Conservation (phyloP, 2,888 invertebrate genomes). For the Epinotia bilunana region DNA sequence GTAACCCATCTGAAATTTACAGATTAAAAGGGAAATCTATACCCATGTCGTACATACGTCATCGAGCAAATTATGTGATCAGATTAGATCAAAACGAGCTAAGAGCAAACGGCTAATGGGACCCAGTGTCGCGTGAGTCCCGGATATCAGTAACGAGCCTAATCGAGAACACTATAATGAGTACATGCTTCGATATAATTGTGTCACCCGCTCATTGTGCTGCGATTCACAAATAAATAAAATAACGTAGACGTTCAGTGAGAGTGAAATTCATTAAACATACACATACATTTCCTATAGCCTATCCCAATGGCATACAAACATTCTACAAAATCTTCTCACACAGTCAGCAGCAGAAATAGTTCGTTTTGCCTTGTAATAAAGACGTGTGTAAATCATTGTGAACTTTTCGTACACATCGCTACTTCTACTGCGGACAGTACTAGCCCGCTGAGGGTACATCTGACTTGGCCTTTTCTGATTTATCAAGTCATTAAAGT, state of each 20-base stretch:
- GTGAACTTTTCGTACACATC: too few relatives aligned
- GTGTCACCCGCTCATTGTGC: not conserved
- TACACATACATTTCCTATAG: not conserved
- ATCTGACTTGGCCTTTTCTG: not conserved
- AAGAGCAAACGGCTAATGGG: conserved; percentile 37
- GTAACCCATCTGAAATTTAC: not conserved
- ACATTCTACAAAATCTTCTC: too few relatives aligned
- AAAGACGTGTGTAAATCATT: too few relatives aligned
- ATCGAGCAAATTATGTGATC: conserved; percentile 45
- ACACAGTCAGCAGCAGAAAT: too few relatives aligned
- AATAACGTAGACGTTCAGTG: not conserved
- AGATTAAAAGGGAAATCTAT: not conserved
- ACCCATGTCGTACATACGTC: not conserved
- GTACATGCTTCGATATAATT: conserved; percentile 5
- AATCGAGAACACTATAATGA: conserved; percentile 36
- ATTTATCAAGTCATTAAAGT: not conserved
- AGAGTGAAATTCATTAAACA: not conserved
- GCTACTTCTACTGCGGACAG: too few relatives aligned
- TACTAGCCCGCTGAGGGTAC: too few relatives aligned
- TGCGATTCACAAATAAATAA: conserved; percentile 14
- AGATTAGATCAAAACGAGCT: conserved; percentile 2
- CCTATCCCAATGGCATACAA: too few relatives aligned
- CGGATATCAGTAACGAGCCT: conserved; percentile 54
- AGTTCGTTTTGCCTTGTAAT: too few relatives aligned
- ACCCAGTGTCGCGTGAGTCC: conserved; percentile 53